These are phyloP conservation scores for Aplysia californica DNA, from an alignment of 1,140 invertebrate genomes.

Conservation along the genomic window DNA sequence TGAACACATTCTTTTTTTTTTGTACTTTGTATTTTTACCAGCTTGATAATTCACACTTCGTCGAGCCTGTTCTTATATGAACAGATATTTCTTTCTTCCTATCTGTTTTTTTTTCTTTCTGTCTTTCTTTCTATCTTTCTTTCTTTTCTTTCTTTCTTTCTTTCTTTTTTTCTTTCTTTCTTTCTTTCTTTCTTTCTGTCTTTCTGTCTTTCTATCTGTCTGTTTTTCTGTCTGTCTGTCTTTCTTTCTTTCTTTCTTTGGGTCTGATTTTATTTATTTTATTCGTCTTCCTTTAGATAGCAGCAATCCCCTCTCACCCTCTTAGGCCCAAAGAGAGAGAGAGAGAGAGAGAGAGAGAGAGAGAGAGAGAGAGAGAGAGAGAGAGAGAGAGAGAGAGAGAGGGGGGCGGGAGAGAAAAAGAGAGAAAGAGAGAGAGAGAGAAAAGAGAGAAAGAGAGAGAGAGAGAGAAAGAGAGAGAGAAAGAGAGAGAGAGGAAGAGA, in stretches of 20 bases:
- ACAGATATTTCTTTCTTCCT: too few species aligned
- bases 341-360: slow-evolving; percentile 2
- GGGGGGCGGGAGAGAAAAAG: slow-evolving; percentile 2
- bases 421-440: background rate
- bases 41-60: too few species aligned
- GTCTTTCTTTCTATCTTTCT: slow-evolving; percentile 8
- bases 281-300: background rate
- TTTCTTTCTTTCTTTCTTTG: too few species aligned
- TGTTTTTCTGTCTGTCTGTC: too few species aligned
- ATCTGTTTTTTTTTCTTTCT: background rate
- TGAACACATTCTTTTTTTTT: too few species aligned
- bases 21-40: too few species aligned
- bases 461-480: slow-evolving; percentile 13
- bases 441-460: slow-evolving; percentile 19
- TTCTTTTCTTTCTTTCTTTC: background rate
- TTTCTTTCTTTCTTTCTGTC: background rate
- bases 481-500: background rate
- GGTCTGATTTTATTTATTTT: too few species aligned
- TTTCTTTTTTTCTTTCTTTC: background rate
- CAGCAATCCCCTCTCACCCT: background rate
- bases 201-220: background rate
- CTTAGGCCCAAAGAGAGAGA: background rate
- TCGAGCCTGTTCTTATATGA: too few species aligned
- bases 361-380: background rate
- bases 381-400: slow-evolving; percentile 17